A percentile compares a stretch with the other conserved stretches of the same genome.
phyloP scores from a whole-genome alignment of 2,888 invertebrate species.

The Orgyia antiqua region DNA sequence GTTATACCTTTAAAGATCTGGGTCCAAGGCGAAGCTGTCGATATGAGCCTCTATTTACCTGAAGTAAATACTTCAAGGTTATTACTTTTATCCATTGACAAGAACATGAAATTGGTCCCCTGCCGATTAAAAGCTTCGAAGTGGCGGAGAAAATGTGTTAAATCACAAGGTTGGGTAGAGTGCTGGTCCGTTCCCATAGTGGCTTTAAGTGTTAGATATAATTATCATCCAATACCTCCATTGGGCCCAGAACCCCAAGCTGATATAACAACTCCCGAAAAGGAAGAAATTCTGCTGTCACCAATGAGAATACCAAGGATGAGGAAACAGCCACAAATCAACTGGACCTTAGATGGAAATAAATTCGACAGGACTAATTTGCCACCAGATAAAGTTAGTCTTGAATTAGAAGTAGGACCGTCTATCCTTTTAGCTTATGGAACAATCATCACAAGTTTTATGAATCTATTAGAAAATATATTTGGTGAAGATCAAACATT shows the following conservation, averaged over 20 bases:
- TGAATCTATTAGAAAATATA: slow-evolving; percentile 96
- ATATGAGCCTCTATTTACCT: slow-evolving; percentile 92
- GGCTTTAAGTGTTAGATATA: slow-evolving; percentile 92
- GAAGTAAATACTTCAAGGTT: slow-evolving; percentile 93
- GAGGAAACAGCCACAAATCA: slow-evolving; percentile 83
- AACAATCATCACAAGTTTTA: slow-evolving; percentile 91
- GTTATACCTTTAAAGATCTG: slow-evolving; percentile 93
- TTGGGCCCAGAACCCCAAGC: slow-evolving; percentile 93
- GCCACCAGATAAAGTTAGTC: slow-evolving; percentile 91
- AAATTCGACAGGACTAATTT: slow-evolving; percentile 93
- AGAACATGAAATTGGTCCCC: slow-evolving; percentile 91
- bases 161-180: slow-evolving; percentile 91
- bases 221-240: slow-evolving; percentile 95
- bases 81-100: slow-evolving; percentile 89
- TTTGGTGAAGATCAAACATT: slow-evolving; percentile 97
- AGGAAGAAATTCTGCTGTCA: slow-evolving; percentile 93
- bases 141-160: slow-evolving; percentile 90
- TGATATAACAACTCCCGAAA: slow-evolving; percentile 95
- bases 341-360: slow-evolving; percentile 82
- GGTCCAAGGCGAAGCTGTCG: slow-evolving; percentile 96
- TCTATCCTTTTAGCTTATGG: slow-evolving; percentile 95
- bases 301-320: slow-evolving; percentile 93
- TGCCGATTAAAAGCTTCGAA: slow-evolving; percentile 76
- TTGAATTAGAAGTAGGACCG: slow-evolving; percentile 96
- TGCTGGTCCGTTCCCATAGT: slow-evolving; percentile 98